These are phyloP conservation scores for Pollenia labialis DNA, from an alignment of 2,888 invertebrate species.

Conservation along the genomic window DNA sequence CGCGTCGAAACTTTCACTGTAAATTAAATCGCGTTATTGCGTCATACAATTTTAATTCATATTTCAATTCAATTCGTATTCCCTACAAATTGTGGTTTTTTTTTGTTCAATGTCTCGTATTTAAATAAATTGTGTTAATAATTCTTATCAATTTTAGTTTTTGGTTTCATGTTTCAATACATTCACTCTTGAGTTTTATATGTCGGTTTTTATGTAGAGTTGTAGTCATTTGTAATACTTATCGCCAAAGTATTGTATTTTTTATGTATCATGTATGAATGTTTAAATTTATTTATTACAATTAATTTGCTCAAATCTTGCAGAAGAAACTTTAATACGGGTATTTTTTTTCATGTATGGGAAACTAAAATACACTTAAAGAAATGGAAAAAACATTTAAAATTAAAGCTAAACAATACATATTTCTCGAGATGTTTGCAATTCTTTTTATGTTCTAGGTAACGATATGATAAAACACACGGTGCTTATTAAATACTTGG, in stretches of 20 bases:
- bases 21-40: conserved; percentile 59
- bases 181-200: background rate
- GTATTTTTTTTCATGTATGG: background rate
- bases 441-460: no score
- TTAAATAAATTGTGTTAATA: conserved; percentile 4
- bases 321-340: background rate
- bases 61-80: conserved; percentile 16
- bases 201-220: background rate
- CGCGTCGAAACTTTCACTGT: conserved; percentile 56
- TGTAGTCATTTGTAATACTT: conserved; percentile 19
- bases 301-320: conserved; percentile 41
- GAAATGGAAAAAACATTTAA: background rate
- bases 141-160: conserved; percentile 56
- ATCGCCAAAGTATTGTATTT: conserved; percentile 9
- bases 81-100: conserved; percentile 8
- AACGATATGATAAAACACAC: no score
- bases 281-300: conserved; percentile 32
- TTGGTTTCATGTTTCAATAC: background rate
- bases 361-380: conserved; percentile 26
- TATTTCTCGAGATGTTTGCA: no score
- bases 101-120: background rate
- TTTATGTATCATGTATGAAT: background rate
- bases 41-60: conserved; percentile 56
- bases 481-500: no score
- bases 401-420: no score